Evolutionary conservation across 2,113 vertebrate species (phyloP), one percentile per base, ranked within the genome.

Genomic region (Phasianus colchicus): DNA sequence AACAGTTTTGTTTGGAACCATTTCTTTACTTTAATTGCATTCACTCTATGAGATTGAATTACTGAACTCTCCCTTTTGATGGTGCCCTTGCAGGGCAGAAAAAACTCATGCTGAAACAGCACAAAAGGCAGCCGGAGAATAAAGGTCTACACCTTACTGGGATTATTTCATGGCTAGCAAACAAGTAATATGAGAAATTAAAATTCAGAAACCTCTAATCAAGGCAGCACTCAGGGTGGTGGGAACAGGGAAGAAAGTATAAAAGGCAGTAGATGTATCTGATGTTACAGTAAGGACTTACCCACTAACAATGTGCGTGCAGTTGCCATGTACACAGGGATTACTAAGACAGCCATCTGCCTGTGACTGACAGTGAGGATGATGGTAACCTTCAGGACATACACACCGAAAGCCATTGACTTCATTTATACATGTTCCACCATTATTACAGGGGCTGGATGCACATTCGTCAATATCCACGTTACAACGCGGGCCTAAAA

Each of bases 401-500:
- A 98, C 54, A 64, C 99, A 99, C 4, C 96, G 92, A 76, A 99
- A 99, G 13, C 98, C 97, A 1, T 99, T 99, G 69, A 98, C 93
- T 66, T 98, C 98, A 19, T 99, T 98, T n/a, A 97, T 40, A 17
- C 99, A 99, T 0, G 98, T 99, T 4, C 99, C 99, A 1, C 99
- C 99, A 11, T 98, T 99, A 86, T 98, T 98, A 73, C 99, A 99
- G 2, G 99, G 99, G 90, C 95, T 98, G 58, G 99, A 99, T n/a
- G 90, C 86, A 74, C 99, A 99, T 85, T 99, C 99, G 9, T 99
- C 97, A 15, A 99, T 98, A 84, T 99, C 98, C 47, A 97, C 83
- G 1, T 98, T 98, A 38, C 99, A 99, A 34, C 98, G 98, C 6
- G 92, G 96, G 32, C 99, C 99, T 99, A 25, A 5, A 7, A 29